Percentiles rank a stretch among this genome's conserved stretches.
Conservation (phyloP, 2,888 invertebrate species). For the Tetheella fluctuosa region DNA sequence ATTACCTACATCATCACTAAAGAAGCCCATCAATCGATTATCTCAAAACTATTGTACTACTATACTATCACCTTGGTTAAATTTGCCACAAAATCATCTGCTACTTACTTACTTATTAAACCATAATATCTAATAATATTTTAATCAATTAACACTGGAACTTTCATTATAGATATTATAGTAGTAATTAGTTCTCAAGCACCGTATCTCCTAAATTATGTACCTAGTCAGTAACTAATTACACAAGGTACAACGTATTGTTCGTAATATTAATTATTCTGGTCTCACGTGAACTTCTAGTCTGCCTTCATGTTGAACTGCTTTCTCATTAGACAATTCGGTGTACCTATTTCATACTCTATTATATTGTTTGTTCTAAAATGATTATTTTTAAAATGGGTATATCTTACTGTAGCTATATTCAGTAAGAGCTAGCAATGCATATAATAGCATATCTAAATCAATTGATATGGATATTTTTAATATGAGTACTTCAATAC, state of each 20-base stretch:
- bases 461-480: too few relatives aligned
- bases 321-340: constrained; percentile 30
- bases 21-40: background rate
- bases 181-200: background rate
- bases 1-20: too few relatives aligned
- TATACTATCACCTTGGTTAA: too few relatives aligned
- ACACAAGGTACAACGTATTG: constrained; percentile 26
- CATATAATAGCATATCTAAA: too few relatives aligned
- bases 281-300: constrained; percentile 21
- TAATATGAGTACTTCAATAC: too few relatives aligned
- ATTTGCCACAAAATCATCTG: too few relatives aligned
- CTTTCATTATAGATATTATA: background rate
- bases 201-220: constrained; percentile 9
- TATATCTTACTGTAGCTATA: background rate
- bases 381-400: background rate
- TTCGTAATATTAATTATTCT: constrained; percentile 38
- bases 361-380: background rate
- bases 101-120: background rate
- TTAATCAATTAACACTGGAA: background rate
- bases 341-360: background rate
- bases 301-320: constrained; percentile 20
- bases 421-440: too few relatives aligned
- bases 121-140: background rate
- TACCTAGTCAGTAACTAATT: constrained; percentile 19
- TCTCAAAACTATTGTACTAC: background rate